phyloP scores from a whole-genome alignment of 2,113 vertebrate genomes.

The Empidonax alnorum region DNA sequence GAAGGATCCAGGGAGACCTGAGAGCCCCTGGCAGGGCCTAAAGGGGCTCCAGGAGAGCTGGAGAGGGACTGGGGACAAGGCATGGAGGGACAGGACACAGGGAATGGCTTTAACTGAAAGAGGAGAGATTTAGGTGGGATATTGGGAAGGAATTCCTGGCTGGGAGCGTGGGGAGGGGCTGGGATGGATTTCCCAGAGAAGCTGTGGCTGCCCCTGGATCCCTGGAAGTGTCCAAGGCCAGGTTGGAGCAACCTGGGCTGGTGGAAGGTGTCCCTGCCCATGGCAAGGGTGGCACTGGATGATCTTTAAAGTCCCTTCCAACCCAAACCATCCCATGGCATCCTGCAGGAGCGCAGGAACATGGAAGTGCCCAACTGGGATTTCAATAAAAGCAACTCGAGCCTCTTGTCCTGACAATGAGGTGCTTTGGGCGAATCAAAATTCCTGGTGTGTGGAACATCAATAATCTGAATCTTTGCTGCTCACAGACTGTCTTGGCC shows the following conservation, averaged over 20 bases:
- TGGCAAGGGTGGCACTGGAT: neutral
- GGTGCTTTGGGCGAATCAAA: neutral
- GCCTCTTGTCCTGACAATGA: neutral
- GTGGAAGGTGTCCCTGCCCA: neutral
- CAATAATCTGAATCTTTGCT: neutral
- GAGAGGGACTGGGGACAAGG: neutral
- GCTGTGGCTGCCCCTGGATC: neutral
- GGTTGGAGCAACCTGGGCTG: neutral
- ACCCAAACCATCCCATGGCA: neutral
- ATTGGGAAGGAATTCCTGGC: neutral
- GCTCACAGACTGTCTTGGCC: neutral
- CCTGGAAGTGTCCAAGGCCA: neutral
- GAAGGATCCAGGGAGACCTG: neutral
- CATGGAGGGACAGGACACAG: neutral
- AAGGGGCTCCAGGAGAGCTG: neutral
- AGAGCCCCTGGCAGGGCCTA: neutral
- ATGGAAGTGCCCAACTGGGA: neutral
- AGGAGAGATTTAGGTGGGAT: neutral
- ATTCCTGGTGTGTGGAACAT: accelerated
- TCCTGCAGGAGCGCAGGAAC: neutral
- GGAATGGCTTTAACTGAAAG: neutral
- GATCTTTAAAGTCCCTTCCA: neutral
- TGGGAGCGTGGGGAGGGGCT: neutral
- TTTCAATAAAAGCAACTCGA: neutral
- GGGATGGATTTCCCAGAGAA: neutral